Evolutionary conservation across 1,140 invertebrate genomes (phyloP).

Genomic region (Ostrea edulis): DNA sequence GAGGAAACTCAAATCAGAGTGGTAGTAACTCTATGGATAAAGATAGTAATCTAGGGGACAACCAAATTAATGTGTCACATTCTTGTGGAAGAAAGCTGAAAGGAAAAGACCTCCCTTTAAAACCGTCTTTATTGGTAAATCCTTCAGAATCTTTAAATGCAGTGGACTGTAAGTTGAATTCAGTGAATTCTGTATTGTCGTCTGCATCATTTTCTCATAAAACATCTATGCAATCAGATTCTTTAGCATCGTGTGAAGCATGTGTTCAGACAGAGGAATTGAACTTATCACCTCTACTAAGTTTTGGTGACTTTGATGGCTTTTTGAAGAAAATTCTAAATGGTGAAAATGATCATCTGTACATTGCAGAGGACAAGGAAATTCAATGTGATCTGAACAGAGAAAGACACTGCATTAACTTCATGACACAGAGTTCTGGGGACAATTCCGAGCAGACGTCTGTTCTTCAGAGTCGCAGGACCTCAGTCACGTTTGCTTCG

Average conservation of each 20-base stretch:
- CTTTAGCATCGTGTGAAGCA: constrained; percentile 26
- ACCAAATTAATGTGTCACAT: not conserved
- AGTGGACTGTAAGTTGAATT: not conserved
- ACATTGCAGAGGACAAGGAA: constrained; percentile 57
- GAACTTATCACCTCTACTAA: constrained; percentile 62
- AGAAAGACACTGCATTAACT: not conserved
- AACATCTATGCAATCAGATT: not conserved
- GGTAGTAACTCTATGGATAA: constrained; percentile 25
- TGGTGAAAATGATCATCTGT: constrained; percentile 51
- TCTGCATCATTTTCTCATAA: not conserved
- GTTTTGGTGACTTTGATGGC: constrained; percentile 50
- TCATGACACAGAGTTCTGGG: not conserved
- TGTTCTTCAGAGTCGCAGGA: not conserved
- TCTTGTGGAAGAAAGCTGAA: not conserved
- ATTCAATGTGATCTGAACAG: constrained; percentile 59
- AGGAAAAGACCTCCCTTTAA: not conserved
- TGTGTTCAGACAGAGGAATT: constrained; percentile 67
- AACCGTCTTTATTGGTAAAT: not conserved
- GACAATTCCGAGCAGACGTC: constrained; percentile 13
- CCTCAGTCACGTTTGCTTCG: not conserved
- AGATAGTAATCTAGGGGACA: constrained; percentile 6
- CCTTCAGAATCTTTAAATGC: not conserved
- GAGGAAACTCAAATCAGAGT: constrained; percentile 7
- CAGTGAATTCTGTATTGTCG: not conserved
- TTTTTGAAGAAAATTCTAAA: constrained; percentile 51